Base-by-base conservation (phyloP, 1,140 invertebrate genomes). In the Drosophila erecta region DNA sequence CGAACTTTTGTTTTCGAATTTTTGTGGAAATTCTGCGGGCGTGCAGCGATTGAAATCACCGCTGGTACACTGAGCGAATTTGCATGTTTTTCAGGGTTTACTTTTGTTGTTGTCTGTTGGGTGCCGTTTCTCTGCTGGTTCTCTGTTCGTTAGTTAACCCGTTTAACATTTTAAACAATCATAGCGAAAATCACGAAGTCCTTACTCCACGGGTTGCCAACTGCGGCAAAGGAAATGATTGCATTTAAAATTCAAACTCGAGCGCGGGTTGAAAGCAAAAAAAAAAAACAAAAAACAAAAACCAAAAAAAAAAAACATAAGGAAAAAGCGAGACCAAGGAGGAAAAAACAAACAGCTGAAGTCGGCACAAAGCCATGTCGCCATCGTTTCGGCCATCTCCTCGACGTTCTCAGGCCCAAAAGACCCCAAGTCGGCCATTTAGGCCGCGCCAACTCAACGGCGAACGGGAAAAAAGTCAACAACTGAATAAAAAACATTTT, bases 161-260 rank as follows among this genome's bases (percentile, higher is more conserved):
- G 57, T 62, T 43, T 55, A 79, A 83, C 73, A 64, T 85, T 81
- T 70, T 79, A 80, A 76, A 89, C 84, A 89, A 89, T 89, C 84
- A 84, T 90, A 74, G 84, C 84, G 58, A 90, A 90, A 89, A 89
- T 89, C 84, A 89, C 84, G 84, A 89, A 89, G 80, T 89, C 84
- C 85, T 89, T 89, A 74, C 72, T 55, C 40, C 4, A 53, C 15
- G 60, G 66, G 67, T 69, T 69, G 53, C 59, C 71, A 60, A 87
- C 74, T 90, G 73, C 81, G 77, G 75, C 72, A 87, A 91, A 91
- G 89, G 89, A 91, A 91, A 91, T 85, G 89, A 89, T 90, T 90
- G 89, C 83, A 91, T 91, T 91, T 91, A 81, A 91, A 91, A 91
- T 90, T 91, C 89, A 91, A 91, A 90, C 87, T 85, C 62, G 56